phyloP scores from a whole-genome alignment of 2,113 vertebrate species.

The Cercopithecus mona region DNA sequence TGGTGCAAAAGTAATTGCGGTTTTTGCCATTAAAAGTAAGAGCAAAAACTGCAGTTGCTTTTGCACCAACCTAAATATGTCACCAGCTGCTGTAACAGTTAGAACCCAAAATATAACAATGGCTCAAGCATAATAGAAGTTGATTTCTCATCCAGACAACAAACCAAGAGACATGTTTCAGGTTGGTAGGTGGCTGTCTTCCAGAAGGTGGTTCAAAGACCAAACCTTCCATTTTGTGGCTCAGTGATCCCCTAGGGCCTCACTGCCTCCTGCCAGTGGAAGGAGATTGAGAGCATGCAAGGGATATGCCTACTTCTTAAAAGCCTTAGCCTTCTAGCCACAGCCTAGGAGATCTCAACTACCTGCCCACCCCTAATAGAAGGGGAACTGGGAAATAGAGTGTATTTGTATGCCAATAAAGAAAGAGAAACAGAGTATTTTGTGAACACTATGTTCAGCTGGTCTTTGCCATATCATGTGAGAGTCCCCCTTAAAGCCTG shows the following conservation, averaged over 20 bases:
- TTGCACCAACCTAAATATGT: neutral
- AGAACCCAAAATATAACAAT: neutral
- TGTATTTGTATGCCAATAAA: neutral
- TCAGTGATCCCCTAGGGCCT: neutral
- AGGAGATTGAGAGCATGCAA: neutral
- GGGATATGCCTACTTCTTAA: neutral
- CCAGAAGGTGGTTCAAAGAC: neutral
- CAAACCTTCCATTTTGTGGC: neutral
- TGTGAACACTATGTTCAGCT: neutral
- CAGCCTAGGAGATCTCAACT: neutral
- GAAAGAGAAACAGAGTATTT: neutral
- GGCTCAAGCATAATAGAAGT: neutral
- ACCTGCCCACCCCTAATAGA: neutral
- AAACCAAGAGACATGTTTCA: neutral
- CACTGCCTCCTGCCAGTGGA: neutral
- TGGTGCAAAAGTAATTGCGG: no score
- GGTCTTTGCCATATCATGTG: neutral
- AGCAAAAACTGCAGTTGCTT: no score
- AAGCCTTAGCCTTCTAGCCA: neutral
- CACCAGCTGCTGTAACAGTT: neutral
- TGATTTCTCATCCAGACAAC: neutral
- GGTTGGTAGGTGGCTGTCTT: neutral
- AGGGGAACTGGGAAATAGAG: neutral
- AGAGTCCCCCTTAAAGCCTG: neutral
- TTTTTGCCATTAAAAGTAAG: no score